phyloP scores from a whole-genome alignment of 37 sponge, comb jelly and placozoan species.

The Cliona cf. orientalis region DNA sequence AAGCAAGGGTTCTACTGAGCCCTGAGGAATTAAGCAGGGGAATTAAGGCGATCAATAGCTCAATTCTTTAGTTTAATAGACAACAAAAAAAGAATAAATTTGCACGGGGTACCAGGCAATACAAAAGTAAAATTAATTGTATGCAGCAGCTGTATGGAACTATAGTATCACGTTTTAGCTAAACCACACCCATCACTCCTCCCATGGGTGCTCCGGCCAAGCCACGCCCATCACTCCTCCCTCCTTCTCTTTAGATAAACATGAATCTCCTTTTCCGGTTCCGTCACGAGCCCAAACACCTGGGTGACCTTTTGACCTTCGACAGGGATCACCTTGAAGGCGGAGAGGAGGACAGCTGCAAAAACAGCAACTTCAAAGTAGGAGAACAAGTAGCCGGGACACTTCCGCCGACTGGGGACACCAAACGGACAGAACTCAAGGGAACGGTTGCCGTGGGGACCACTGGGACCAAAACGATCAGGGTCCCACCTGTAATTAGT shows the following conservation, averaged over 20 bases:
- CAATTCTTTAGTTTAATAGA: too few relatives aligned
- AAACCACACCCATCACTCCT: too few relatives aligned
- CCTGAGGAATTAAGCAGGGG: too few relatives aligned
- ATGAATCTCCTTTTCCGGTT: background rate
- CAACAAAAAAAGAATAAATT: too few relatives aligned
- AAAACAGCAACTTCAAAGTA: conserved; percentile 79
- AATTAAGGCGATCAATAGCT: too few relatives aligned
- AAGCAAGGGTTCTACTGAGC: too few relatives aligned
- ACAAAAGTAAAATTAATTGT: too few relatives aligned
- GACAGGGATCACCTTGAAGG: conserved; percentile 41
- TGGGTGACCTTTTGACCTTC: conserved; percentile 29
- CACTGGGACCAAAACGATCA: conserved; percentile 49
- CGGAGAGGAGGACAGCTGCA: conserved; percentile 44
- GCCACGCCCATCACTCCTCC: background rate
- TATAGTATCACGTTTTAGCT: too few relatives aligned
- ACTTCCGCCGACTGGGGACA: conserved; percentile 76
- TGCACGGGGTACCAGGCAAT: too few relatives aligned
- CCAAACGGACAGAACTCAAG: conserved; percentile 89
- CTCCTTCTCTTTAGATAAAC: background rate
- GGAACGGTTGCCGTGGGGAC: conserved; percentile 20
- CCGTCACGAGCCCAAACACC: conserved; percentile 4
- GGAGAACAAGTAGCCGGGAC: conserved; percentile 91
- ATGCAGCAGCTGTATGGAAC: too few relatives aligned
- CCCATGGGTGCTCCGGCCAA: background rate
- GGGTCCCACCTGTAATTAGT: conserved; percentile 88